Conservation (phyloP, 2,888 invertebrate genomes). For the Scaptomyza flava region DNA sequence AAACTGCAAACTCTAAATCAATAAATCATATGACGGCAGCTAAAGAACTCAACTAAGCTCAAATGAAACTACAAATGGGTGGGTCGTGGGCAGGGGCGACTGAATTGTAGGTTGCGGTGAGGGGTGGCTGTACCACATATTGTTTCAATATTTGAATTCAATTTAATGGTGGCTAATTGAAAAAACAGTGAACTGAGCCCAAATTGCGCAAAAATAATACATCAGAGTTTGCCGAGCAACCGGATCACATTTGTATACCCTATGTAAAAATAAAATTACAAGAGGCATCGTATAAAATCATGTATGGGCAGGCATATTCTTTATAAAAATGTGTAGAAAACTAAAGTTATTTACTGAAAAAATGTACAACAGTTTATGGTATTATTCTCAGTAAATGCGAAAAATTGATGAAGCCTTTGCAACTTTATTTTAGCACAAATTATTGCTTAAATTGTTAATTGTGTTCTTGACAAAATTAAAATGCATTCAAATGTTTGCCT, state of each 20-base stretch:
- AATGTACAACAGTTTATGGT: too few species aligned
- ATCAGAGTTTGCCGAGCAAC: slow-evolving; percentile 46
- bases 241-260: slow-evolving; percentile 31
- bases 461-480: too few species aligned
- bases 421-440: too few species aligned
- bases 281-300: not conserved
- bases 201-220: slow-evolving; percentile 66
- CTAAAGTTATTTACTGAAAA: too few species aligned
- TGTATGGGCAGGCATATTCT: too few species aligned
- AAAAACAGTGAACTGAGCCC: slow-evolving; percentile 60
- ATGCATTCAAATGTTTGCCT: too few species aligned
- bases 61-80: slow-evolving; percentile 54
- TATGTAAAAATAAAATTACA: not conserved
- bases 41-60: slow-evolving; percentile 52
- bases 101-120: not conserved
- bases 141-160: slow-evolving; percentile 81
- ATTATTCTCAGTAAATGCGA: too few species aligned
- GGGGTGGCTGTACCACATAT: slow-evolving; percentile 43
- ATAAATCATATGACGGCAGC: slow-evolving; percentile 63
- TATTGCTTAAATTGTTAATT: not conserved
- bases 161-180: slow-evolving; percentile 80
- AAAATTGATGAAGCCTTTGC: too few species aligned
- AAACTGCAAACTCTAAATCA: slow-evolving; percentile 71
- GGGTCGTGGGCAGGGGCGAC: not conserved
- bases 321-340: too few species aligned